Evolutionary conservation across 2,113 vertebrate genomes (phyloP).

Genomic region (Malurus cyaneus): DNA sequence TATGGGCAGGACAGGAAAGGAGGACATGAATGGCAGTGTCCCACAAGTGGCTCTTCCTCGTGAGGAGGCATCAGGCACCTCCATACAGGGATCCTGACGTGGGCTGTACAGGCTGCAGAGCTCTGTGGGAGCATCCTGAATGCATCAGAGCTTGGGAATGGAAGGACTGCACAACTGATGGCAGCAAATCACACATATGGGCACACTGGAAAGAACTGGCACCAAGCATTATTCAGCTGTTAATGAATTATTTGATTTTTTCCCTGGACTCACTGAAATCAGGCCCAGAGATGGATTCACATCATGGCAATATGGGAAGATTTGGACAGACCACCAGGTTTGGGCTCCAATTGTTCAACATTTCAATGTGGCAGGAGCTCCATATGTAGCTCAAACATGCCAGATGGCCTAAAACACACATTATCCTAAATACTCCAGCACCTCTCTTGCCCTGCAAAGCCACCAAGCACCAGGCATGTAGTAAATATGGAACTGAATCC

Average conservation of each 20-base stretch:
- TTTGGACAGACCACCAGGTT: not conserved
- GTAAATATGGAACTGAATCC: not conserved
- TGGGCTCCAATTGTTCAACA: not conserved
- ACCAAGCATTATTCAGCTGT: not conserved
- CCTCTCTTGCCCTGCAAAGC: not conserved
- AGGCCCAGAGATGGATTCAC: not conserved
- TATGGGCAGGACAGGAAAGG: not conserved
- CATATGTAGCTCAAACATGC: constrained; percentile 14
- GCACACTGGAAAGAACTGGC: not conserved
- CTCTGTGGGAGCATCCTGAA: not conserved
- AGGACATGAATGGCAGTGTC: not conserved
- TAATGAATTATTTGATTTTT: not conserved
- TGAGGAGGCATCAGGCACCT: not conserved
- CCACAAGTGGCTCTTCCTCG: not conserved
- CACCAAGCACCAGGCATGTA: not conserved
- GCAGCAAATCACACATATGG: not conserved
- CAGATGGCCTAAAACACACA: constrained; percentile 42
- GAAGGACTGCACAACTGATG: not conserved
- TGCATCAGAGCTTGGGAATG: not conserved
- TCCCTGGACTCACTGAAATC: not conserved
- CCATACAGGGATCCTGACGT: not conserved
- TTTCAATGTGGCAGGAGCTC: not conserved
- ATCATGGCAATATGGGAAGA: not conserved
- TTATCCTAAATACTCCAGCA: constrained; percentile 27
- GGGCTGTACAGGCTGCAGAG: not conserved